Base-by-base conservation (phyloP, 2,888 invertebrate genomes). In the Agrypnus murinus region DNA sequence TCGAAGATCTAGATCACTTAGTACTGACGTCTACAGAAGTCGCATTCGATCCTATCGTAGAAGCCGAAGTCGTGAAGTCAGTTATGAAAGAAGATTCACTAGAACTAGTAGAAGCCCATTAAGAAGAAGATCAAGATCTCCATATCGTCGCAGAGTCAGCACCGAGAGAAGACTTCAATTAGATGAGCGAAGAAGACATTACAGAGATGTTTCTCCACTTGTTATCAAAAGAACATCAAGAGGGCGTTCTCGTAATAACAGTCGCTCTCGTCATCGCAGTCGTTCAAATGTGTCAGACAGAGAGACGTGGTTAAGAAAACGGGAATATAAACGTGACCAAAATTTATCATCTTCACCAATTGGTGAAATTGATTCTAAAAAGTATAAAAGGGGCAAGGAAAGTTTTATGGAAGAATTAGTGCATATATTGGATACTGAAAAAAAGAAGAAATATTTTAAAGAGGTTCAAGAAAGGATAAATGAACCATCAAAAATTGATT, bases 381-480 rank as follows among this genome's bases (percentile, higher is more conserved):
- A 40, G 19, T 53, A 34, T 5, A 36, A 48, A 46, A 15, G 34
- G 43, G 60, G 46, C 4, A 64, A 19, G 32, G 50, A 40, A 7
- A 45, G 53, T 36, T 85, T 86, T 72, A 70, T 86, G 60, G 83
- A 86, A 66, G 85, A 86, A 75, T 75, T 86, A 32, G 81, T 82
- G 10, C 80, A 80, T 17, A 84, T 84, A 73, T 74, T 85, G 32
- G 81, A 80, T 17, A 14, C 40, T 1, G 65, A 68, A 9, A 63
- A 46, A 17, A 66, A 65, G 55, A 69, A 66, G 55, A 66, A 67
- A 57, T 63, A 50, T 50, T 57, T 71, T 2, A 66, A 71, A 9
- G 70, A 74, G 62, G 40, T 73, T 15, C 59, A 65, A 2, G 15
- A 73, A 38, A 64, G 53, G 14, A 55, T 73, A 32, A 71, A 71